These are phyloP conservation scores for Rhabdomys pumilio DNA, from an alignment of 2,797 vertebrate species.

Conservation along the genomic window DNA sequence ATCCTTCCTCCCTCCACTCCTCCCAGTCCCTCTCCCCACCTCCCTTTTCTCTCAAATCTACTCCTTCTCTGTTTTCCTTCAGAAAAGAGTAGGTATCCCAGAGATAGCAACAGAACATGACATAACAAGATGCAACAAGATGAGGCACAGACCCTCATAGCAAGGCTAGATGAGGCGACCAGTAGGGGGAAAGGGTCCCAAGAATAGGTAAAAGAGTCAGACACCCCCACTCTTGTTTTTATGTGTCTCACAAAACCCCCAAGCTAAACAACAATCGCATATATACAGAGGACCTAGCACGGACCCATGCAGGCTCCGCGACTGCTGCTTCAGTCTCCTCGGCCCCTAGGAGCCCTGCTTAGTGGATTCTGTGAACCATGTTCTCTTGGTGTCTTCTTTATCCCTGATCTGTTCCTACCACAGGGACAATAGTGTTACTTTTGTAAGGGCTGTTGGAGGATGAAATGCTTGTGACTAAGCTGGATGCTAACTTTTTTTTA, in stretches of 20 bases:
- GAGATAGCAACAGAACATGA: neutral
- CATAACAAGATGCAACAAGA: neutral
- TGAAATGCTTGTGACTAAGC: neutral
- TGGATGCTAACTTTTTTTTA: neutral
- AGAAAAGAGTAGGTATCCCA: neutral
- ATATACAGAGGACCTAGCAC: neutral
- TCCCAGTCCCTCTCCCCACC: neutral
- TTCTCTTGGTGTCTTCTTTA: neutral
- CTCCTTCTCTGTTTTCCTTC: neutral
- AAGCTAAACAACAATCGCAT: neutral
- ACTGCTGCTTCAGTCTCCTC: neutral
- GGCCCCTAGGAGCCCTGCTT: neutral
- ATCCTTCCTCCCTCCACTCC: neutral
- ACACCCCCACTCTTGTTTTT: neutral
- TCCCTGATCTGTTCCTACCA: neutral
- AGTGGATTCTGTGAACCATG: neutral
- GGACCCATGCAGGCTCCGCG: neutral
- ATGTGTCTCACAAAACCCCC: neutral
- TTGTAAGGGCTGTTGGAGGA: fast-evolving
- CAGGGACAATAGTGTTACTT: neutral
- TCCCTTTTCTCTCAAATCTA: neutral
- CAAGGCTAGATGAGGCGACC: neutral
- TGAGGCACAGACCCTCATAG: neutral
- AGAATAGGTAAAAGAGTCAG: neutral
- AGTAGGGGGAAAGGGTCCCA: neutral